A percentile compares a stretch with the other conserved stretches of the same genome.
phyloP scores from a whole-genome alignment of 2,113 vertebrate genomes.

The Eurypyga helias region DNA sequence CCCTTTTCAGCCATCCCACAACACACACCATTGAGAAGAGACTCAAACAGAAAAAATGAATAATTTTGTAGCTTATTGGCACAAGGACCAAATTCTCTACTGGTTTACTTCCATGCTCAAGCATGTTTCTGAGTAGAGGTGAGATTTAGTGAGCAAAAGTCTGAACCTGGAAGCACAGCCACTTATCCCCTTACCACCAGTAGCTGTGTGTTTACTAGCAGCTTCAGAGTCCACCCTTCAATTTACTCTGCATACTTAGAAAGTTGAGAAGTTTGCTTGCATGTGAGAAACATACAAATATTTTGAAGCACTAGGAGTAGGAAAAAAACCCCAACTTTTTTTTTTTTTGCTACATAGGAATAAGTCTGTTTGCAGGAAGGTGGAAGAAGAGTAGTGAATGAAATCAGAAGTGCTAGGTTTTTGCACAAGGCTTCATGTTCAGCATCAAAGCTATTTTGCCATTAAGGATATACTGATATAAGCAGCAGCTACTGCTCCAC shows the following conservation, averaged over 20 bases:
- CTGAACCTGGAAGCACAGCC: not conserved
- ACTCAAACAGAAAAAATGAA: not conserved
- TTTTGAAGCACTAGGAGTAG: not conserved
- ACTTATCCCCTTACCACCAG: not conserved
- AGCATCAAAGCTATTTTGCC: not conserved
- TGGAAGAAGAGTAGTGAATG: not conserved
- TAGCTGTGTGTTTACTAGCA: not conserved
- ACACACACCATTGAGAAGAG: rapidly evolving
- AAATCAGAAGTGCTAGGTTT: not conserved
- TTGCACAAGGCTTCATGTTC: not conserved
- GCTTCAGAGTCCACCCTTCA: not conserved
- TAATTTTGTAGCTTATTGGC: not conserved
- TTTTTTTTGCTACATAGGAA: not conserved
- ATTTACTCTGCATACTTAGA: not conserved
- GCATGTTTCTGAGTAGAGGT: not conserved
- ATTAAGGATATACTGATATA: not conserved
- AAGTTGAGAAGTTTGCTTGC: not conserved
- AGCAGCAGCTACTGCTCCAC: not conserved
- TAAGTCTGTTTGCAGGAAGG: not conserved
- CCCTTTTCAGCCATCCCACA: not conserved
- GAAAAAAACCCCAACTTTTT: not conserved
- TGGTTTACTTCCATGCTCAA: not conserved
- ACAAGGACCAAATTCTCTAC: not conserved
- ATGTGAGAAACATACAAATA: not conserved
- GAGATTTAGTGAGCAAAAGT: not conserved